A percentile compares a stretch with the other conserved stretches of the same genome.
Conservation (phyloP, 2,888 invertebrate genomes). For the Drosophila neoperkinsi region DNA sequence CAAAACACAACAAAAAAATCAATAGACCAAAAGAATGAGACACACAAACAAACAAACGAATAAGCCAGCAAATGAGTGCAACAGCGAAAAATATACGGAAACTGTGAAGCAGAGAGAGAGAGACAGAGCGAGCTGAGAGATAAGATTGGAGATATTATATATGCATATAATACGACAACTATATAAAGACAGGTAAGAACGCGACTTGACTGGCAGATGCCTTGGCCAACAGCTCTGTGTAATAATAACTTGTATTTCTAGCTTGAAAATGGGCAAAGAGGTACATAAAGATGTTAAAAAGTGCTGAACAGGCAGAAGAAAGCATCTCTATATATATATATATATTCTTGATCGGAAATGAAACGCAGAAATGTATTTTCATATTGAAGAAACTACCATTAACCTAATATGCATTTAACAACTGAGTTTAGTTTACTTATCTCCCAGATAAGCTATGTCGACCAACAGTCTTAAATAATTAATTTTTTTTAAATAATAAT, state of each 20-base stretch:
- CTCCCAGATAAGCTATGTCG: background rate
- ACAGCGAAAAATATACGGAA: slow-evolving; percentile 43
- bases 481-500: background rate
- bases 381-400: background rate
- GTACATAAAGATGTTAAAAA: background rate
- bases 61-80: slow-evolving; percentile 40
- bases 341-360: background rate
- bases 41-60: slow-evolving; percentile 35
- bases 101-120: slow-evolving; percentile 49
- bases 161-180: slow-evolving; percentile 14
- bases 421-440: background rate
- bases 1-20: slow-evolving; percentile 66
- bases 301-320: background rate
- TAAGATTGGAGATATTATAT: background rate
- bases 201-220: background rate
- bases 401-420: background rate
- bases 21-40: slow-evolving; percentile 65
- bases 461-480: background rate
- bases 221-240: background rate
- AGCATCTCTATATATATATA: background rate
- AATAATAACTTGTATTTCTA: background rate
- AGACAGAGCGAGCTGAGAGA: slow-evolving; percentile 25
- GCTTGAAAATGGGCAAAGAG: background rate
- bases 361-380: background rate
- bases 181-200: background rate